phyloP scores from a whole-genome alignment of 2,113 vertebrate species.

The Oenanthe melanoleuca region DNA sequence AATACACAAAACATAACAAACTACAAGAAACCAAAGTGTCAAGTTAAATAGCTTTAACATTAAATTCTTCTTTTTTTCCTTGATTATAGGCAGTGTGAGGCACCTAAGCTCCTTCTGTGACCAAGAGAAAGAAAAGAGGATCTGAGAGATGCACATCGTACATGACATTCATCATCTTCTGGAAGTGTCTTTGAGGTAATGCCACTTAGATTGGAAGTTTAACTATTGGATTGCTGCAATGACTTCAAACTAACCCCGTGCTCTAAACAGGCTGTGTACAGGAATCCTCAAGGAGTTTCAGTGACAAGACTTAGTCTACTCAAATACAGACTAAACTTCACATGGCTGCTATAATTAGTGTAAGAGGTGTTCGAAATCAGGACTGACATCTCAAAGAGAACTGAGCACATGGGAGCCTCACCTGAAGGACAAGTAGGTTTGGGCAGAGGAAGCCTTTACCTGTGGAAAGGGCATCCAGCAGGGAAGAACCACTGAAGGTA shows the following conservation, averaged over 20 bases:
- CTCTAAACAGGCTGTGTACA: not conserved
- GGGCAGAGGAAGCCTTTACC: not conserved
- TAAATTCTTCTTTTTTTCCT: not conserved
- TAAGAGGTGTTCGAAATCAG: fast-evolving
- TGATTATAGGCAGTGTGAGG: not conserved
- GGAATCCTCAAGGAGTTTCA: not conserved
- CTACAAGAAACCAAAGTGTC: not conserved
- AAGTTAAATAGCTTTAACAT: not conserved
- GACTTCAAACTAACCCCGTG: not conserved
- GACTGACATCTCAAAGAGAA: not conserved
- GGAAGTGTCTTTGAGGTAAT: not conserved
- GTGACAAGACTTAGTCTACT: not conserved
- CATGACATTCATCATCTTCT: not conserved
- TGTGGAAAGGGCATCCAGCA: not conserved
- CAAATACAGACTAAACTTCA: not conserved
- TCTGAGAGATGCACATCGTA: not conserved
- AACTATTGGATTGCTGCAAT: not conserved
- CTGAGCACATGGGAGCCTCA: not conserved
- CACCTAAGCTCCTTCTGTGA: not conserved
- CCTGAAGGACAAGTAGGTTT: not conserved
- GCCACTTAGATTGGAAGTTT: not conserved
- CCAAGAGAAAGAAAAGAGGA: not conserved
- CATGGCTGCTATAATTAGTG: not conserved
- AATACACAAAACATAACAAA: not conserved
- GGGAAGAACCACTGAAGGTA: not conserved